These are phyloP conservation scores for Aquatica leii DNA, from an alignment of 2,888 invertebrate species.

Conservation along the genomic window DNA sequence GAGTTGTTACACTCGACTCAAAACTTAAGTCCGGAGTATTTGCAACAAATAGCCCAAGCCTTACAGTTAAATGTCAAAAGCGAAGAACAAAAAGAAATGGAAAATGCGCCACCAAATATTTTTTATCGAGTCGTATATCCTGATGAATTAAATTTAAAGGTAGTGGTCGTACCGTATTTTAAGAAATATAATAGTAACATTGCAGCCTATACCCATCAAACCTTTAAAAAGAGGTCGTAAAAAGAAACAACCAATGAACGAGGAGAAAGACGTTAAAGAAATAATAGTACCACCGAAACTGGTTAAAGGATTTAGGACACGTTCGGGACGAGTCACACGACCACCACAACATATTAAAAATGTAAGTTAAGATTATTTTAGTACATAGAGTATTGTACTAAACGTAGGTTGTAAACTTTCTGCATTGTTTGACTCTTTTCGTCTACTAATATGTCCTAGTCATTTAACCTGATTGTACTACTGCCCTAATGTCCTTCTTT, in stretches of 20 bases:
- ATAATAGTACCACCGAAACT: conserved; percentile 29
- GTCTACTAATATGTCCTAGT: too few relatives aligned
- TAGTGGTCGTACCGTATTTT: conserved; percentile 34
- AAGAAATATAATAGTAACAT: conserved; percentile 1
- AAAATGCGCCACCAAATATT: conserved; percentile 39
- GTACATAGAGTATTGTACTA: too few relatives aligned
- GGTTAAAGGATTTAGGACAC: conserved; percentile 49
- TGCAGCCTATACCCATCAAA: conserved; percentile 41
- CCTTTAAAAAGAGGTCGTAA: conserved; percentile 49
- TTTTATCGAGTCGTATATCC: conserved; percentile 55
- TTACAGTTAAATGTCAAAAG: conserved; percentile 18
- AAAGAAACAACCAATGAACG: conserved; percentile 46
- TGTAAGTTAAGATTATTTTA: too few relatives aligned
- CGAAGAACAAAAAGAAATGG: conserved; percentile 22
- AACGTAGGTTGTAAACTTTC: too few relatives aligned
- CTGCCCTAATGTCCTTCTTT: too few relatives aligned
- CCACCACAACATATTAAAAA: conserved; percentile 54
- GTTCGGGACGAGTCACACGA: conserved; percentile 55
- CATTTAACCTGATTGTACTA: too few relatives aligned
- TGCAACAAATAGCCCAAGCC: conserved; percentile 33
- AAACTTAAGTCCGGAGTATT: conserved; percentile 30
- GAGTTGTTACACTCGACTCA: conserved; percentile 31
- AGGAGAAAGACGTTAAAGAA: conserved; percentile 21
- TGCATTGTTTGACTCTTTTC: too few relatives aligned
- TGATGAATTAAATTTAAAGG: conserved; percentile 53